Conservation (phyloP, 2,797 vertebrate genomes). For the Delichon dasypus region DNA sequence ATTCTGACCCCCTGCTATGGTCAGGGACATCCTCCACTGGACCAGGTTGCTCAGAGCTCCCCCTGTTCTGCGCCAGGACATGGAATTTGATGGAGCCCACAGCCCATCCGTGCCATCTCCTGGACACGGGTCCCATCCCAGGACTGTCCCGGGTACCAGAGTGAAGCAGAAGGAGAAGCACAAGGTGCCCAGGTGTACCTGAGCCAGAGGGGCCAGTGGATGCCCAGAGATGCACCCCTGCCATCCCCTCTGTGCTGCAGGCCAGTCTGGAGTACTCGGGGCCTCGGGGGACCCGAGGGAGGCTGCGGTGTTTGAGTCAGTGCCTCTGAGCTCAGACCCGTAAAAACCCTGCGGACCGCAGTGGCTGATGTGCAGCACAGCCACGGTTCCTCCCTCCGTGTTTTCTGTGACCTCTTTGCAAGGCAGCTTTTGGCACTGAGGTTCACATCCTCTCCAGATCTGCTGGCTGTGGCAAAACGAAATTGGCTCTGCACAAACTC, state of each 20-base stretch:
- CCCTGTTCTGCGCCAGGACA: not conserved
- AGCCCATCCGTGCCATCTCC: not conserved
- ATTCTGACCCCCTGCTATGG: rapidly evolving
- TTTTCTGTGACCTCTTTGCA: not conserved
- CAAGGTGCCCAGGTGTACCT: rapidly evolving
- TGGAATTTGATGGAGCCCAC: not conserved
- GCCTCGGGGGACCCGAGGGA: not conserved
- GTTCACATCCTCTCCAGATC: not conserved
- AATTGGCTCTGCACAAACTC: not conserved
- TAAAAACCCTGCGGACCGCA: not conserved
- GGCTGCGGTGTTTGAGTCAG: not conserved
- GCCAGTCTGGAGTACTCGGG: not conserved
- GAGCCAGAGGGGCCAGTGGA: not conserved
- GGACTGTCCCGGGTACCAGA: not conserved
- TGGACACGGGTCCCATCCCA: not conserved
- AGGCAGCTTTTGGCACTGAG: not conserved
- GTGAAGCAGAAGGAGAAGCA: not conserved
- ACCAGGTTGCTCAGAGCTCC: not conserved
- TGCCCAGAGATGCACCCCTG: not conserved
- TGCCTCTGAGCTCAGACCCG: not conserved
- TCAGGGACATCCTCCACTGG: not conserved
- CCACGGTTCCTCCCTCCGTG: not conserved
- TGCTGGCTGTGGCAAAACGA: not conserved
- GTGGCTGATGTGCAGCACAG: not conserved
- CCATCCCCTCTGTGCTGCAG: not conserved